Conservation (phyloP, 1,140 invertebrate species). For the Branchinecta lynchi region DNA sequence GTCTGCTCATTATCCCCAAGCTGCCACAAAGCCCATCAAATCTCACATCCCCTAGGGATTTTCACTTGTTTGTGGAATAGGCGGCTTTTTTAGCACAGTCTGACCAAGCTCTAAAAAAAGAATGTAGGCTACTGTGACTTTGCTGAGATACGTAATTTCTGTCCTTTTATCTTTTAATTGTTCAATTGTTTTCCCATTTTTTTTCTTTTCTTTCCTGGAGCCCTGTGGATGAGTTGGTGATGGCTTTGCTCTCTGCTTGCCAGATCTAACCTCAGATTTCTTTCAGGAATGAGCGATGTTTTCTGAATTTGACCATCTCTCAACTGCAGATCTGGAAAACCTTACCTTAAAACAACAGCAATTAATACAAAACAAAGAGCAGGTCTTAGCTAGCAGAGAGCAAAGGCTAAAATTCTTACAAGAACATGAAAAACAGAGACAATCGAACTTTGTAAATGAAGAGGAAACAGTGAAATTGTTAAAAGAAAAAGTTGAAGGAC, state of each 20-base stretch:
- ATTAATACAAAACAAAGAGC: background rate
- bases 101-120: too few species aligned
- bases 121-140: too few species aligned
- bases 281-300: background rate
- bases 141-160: too few species aligned
- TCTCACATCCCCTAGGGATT: too few species aligned
- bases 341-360: background rate
- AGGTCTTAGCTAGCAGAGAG: constrained; percentile 3
- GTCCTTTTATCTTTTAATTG: too few species aligned
- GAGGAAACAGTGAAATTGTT: constrained; percentile 69
- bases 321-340: background rate
- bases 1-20: too few species aligned
- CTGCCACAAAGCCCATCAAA: too few species aligned
- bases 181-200: too few species aligned
- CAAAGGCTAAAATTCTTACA: constrained; percentile 4
- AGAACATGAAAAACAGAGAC: background rate
- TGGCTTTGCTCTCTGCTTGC: constrained; percentile 8
- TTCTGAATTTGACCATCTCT: background rate
- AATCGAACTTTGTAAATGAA: constrained; percentile 40
- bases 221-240: background rate
- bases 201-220: too few species aligned
- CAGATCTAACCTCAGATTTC: background rate
- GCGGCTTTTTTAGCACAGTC: too few species aligned
- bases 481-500: constrained; percentile 75
- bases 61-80: too few species aligned